Conservation (phyloP, 2,888 invertebrate genomes). For the Eucera pruinosa region DNA sequence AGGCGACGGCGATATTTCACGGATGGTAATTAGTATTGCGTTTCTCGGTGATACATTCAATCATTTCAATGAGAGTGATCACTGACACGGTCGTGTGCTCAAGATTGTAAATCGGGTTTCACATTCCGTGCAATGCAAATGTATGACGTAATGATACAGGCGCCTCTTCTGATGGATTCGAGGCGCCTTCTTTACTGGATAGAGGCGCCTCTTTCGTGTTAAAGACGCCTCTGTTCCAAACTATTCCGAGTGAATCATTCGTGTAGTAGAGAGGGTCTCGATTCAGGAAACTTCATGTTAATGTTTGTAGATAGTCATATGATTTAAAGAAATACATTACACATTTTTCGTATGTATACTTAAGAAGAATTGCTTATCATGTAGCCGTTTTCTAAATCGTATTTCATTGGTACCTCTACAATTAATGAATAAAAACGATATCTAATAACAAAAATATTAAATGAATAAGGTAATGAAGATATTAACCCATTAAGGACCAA, state of each 20-base stretch:
- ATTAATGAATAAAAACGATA: too few species aligned
- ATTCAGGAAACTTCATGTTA: conserved; percentile 17
- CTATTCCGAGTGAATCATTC: conserved; percentile 48
- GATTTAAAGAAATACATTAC: background rate
- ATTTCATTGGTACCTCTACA: too few species aligned
- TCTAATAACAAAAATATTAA: too few species aligned
- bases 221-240: conserved; percentile 57
- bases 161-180: conserved; percentile 54
- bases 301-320: background rate
- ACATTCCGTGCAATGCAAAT: conserved; percentile 54
- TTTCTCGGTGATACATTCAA: conserved; percentile 33
- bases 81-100: conserved; percentile 32
- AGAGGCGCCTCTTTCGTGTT: conserved; percentile 48
- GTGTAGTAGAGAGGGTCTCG: conserved; percentile 6
- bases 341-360: background rate
- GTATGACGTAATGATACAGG: conserved; percentile 57
- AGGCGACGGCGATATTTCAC: conserved; percentile 19
- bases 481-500: too few species aligned
- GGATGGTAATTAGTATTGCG: conserved; percentile 15
- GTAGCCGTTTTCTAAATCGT: too few species aligned
- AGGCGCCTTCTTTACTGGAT: conserved; percentile 47
- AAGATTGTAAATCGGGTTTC: conserved; percentile 47
- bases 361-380: too few species aligned
- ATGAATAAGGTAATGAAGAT: too few species aligned
- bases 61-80: conserved; percentile 51